Evolutionary conservation across 2,113 vertebrate genomes (phyloP), one percentile per base, ranked within the genome.

Genomic region (Colius striatus): DNA sequence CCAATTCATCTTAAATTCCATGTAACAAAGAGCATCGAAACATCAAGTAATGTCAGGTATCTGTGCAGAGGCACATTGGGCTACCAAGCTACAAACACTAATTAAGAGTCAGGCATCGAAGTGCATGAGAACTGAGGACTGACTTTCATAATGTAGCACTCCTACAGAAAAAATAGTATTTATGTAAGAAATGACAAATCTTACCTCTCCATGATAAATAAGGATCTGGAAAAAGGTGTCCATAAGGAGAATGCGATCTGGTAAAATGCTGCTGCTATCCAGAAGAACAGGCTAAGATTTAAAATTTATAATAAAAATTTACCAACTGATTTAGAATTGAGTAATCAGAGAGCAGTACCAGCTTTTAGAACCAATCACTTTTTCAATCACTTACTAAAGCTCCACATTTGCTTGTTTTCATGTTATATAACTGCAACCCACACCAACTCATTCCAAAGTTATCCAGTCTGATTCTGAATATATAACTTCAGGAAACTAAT

Each of bases 171-270:
- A 32, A 32, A 30, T 2, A 10, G 3, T n/a, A 61, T 53, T 77
- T 45, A 65, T 8, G 19, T 72, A 89, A 89, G 61, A 88, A 84
- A 58, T 63, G 2, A 61, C 14, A 88, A 43, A 45, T 91, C 97
- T 98, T 98, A 99, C 99, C 98, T 99, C 99, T 91, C 99, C 99
- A 5, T 99, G 99, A 97, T 99, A 99, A 97, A 99, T 99, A 94
- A 99, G 98, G 84, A 99, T 99, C 97, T 99, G 99, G 97, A 99
- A 99, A 98, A 99, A 99, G 0, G 99, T 99, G 97, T 99, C 99
- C 99, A 99, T 99, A 55, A 99, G 98, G 55, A 99, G 98, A 97
- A 99, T 99, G 15, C 99, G 98, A 96, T 99, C 99, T 41, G 99
- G 98, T 83, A 99, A 98, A 96, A 99, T 99, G 96, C 99, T 99